These are phyloP conservation scores for Gopherus evgoodei DNA, from an alignment of 2,113 vertebrate genomes.

Conservation along the genomic window DNA sequence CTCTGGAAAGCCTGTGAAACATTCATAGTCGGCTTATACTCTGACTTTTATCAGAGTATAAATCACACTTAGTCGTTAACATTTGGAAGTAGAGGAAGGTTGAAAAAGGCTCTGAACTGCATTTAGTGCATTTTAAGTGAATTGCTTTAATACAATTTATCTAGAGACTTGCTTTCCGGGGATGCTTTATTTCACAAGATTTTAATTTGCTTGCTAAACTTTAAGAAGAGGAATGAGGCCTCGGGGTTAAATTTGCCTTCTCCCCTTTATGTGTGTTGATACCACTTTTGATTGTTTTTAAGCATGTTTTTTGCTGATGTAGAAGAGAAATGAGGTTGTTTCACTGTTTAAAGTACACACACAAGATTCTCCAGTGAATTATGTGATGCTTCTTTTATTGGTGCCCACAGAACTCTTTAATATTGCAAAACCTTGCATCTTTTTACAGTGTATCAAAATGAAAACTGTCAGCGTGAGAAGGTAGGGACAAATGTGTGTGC, in stretches of 20 bases:
- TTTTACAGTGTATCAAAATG: background rate
- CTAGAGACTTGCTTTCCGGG: background rate
- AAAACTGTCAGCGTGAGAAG: background rate
- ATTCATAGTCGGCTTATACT: background rate
- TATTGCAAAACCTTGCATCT: background rate
- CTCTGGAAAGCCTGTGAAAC: background rate
- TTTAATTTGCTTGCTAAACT: background rate
- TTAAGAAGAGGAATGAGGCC: background rate
- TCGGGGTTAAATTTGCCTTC: background rate
- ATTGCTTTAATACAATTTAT: background rate
- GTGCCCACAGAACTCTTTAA: background rate
- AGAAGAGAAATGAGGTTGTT: background rate
- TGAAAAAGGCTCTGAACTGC: background rate
- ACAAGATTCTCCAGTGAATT: background rate
- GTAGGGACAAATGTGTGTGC: background rate
- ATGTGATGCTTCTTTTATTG: background rate
- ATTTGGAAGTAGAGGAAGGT: background rate
- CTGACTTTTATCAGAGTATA: background rate
- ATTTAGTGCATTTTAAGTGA: background rate
- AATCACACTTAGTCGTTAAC: background rate
- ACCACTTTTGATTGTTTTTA: background rate
- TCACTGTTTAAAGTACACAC: background rate
- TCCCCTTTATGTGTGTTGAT: background rate
- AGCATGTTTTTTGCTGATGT: background rate
- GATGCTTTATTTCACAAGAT: background rate